These are phyloP conservation scores for Zaprionus bogoriensis DNA, from an alignment of 2,888 invertebrate species.

Conservation along the genomic window DNA sequence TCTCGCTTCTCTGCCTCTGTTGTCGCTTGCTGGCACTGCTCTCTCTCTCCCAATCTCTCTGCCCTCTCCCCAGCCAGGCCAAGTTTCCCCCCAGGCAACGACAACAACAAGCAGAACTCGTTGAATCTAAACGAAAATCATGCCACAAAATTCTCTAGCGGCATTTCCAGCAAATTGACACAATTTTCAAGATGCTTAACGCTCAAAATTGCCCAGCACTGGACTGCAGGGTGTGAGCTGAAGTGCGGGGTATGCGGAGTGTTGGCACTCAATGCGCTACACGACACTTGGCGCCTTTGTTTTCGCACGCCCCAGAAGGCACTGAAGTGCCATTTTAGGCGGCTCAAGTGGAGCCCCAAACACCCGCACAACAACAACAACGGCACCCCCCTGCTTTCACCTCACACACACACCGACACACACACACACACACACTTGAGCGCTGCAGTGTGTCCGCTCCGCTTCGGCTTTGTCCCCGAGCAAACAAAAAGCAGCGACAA, in stretches of 20 bases:
- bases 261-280: constrained; percentile 70
- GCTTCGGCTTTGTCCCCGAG: constrained; percentile 3
- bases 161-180: constrained; percentile 79
- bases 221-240: background rate
- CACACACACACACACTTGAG: too few relatives aligned
- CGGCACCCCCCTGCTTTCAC: background rate
- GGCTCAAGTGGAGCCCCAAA: constrained; percentile 78
- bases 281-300: constrained; percentile 77
- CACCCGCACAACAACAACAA: constrained; percentile 32
- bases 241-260: constrained; percentile 30
- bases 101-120: background rate
- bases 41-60: too few relatives aligned
- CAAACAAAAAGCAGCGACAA: constrained; percentile 63
- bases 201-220: constrained; percentile 56
- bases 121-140: constrained; percentile 68
- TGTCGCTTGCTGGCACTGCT: constrained; percentile 41
- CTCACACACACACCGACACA: background rate
- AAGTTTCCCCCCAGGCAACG: too few relatives aligned
- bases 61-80: too few relatives aligned
- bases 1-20: constrained; percentile 19
- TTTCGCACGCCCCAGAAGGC: constrained; percentile 76
- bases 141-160: constrained; percentile 72
- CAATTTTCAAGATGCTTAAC: constrained; percentile 78
- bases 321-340: constrained; percentile 81
- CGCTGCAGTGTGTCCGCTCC: too few relatives aligned